Evolutionary conservation across 1,140 invertebrate species (phyloP).

Genomic region (Bicyclus anynana): DNA sequence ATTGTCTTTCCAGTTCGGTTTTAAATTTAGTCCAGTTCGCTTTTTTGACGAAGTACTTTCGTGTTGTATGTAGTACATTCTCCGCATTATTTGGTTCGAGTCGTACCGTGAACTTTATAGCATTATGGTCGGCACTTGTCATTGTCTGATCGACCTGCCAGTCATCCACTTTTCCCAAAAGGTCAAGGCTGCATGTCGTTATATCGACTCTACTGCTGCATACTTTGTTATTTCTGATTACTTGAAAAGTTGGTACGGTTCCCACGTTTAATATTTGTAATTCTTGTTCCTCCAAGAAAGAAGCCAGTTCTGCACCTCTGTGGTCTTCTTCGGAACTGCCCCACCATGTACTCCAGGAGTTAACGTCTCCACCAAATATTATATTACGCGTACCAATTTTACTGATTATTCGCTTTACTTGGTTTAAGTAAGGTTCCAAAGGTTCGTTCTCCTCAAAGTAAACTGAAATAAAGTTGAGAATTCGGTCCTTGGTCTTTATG

Average conservation of each 20-base stretch:
- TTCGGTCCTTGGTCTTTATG: conserved; percentile 2
- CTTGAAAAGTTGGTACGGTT: conserved; percentile 23
- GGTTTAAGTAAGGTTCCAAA: neutral
- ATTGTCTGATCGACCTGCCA: conserved; percentile 5
- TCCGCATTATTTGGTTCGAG: neutral
- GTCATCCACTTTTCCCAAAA: neutral
- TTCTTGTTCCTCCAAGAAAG: conserved; percentile 12
- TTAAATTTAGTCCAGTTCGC: conserved; percentile 16
- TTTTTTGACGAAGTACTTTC: conserved; percentile 17
- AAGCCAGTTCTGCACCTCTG: conserved; percentile 9
- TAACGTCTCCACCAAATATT: conserved; percentile 25
- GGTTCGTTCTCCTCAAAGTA: too few species aligned
- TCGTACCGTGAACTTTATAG: conserved; percentile 5
- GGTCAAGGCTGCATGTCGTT: conserved; percentile 7
- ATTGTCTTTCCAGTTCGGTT: neutral
- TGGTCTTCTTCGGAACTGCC: conserved; percentile 9
- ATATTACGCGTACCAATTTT: neutral
- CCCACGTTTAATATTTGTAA: conserved; percentile 25
- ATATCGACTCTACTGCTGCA: conserved; percentile 23
- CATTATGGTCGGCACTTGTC: conserved; percentile 15
- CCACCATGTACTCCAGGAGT: conserved; percentile 32
- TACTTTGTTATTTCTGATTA: conserved; percentile 12
- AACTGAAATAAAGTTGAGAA: neutral
- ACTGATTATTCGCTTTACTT: conserved; percentile 1
- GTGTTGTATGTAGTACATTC: conserved; percentile 5